These are phyloP conservation scores for Rhynchonycteris naso DNA, from an alignment of 2,797 vertebrate species.

Conservation along the genomic window DNA sequence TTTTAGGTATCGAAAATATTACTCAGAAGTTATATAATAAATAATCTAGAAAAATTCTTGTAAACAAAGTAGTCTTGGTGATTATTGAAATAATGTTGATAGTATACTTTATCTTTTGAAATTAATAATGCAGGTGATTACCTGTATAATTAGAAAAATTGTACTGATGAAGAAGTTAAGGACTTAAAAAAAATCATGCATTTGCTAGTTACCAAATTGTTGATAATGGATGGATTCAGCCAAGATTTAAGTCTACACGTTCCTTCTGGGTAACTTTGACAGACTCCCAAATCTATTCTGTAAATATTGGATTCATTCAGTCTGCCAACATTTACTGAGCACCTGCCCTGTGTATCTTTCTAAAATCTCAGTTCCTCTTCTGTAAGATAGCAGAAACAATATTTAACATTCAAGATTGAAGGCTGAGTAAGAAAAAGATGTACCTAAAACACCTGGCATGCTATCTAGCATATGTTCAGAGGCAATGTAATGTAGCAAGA, in stretches of 20 bases:
- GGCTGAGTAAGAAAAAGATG: background rate
- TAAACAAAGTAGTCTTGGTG: background rate
- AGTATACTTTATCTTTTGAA: background rate
- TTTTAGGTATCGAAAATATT: background rate
- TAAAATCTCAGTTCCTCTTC: conserved; percentile 35
- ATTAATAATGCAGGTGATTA: background rate
- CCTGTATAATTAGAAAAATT: conserved; percentile 53
- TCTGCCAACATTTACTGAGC: conserved; percentile 1
- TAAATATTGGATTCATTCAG: conserved; percentile 22
- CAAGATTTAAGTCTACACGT: background rate
- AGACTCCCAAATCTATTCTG: background rate
- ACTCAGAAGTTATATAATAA: background rate
- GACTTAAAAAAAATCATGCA: background rate
- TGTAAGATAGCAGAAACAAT: background rate
- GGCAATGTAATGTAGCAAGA: background rate
- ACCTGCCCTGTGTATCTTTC: background rate
- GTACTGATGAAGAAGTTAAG: background rate
- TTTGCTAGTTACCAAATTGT: background rate
- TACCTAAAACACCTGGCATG: background rate
- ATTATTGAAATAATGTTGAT: background rate
- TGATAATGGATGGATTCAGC: background rate
- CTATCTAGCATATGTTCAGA: background rate
- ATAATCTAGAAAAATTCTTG: conserved; percentile 23
- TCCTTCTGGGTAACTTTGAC: background rate
- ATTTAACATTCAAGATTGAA: conserved; percentile 3